These are phyloP conservation scores for Chitala chitala DNA, from an alignment of 2,113 vertebrate species.

Conservation along the genomic window DNA sequence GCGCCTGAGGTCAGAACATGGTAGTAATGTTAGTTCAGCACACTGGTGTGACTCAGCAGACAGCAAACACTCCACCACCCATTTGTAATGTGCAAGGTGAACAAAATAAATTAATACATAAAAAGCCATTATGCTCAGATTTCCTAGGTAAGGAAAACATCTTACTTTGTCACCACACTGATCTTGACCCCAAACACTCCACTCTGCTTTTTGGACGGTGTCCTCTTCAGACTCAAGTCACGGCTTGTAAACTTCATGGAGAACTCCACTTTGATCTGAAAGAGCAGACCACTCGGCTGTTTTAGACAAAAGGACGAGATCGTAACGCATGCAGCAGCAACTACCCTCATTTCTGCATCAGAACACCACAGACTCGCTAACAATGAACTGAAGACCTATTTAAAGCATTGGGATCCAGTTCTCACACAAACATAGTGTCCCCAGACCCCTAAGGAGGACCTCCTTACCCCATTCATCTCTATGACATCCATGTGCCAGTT, in stretches of 20 bases:
- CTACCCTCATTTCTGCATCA: background rate
- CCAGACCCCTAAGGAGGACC: background rate
- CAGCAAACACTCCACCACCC: background rate
- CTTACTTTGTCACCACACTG: conserved; percentile 93
- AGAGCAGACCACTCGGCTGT: background rate
- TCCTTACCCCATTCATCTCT: conserved; percentile 94
- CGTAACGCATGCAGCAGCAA: background rate
- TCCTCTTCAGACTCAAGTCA: conserved; percentile 95
- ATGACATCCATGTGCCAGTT: conserved; percentile 98
- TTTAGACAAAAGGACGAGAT: background rate
- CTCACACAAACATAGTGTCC: background rate
- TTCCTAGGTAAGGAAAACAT: background rate
- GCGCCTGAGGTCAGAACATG: conserved; percentile 62
- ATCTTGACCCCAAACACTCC: conserved; percentile 98
- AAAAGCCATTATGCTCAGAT: background rate
- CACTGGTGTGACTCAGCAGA: background rate
- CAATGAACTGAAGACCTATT: background rate
- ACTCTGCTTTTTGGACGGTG: conserved; percentile 93
- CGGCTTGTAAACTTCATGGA: conserved; percentile 99
- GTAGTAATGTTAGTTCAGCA: background rate
- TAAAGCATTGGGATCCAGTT: background rate
- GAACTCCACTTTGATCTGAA: conserved; percentile 97
- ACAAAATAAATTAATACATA: background rate
- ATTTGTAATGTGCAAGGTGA: background rate
- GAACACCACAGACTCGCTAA: background rate